A percentile compares a stretch with the other conserved stretches of the same genome.
phyloP scores from a whole-genome alignment of 1,140 invertebrate species.

The Euura saliciscinereae region DNA sequence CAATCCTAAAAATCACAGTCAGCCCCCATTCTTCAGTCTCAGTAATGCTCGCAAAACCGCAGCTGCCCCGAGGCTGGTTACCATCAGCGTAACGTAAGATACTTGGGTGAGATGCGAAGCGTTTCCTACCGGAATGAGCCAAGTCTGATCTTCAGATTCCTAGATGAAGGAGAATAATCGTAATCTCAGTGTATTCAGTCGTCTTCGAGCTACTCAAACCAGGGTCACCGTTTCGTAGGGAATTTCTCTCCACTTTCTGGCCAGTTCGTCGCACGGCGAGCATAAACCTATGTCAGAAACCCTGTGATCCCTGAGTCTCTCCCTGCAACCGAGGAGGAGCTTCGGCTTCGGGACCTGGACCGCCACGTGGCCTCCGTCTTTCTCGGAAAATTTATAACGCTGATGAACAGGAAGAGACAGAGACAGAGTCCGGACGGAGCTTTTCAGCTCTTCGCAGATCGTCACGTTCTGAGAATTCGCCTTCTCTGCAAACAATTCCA shows the following conservation, averaged over 20 bases:
- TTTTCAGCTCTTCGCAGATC: constrained; percentile 37
- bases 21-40: not conserved
- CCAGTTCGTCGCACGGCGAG: constrained; percentile 36
- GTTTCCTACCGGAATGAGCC: constrained; percentile 48
- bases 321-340: constrained; percentile 48
- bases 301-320: constrained; percentile 40
- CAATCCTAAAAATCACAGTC: no score
- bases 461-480: constrained; percentile 45
- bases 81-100: constrained; percentile 33
- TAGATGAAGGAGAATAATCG: constrained; percentile 29
- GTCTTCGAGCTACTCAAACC: constrained; percentile 4
- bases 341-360: constrained; percentile 37
- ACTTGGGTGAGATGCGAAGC: constrained; percentile 24
- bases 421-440: constrained; percentile 26
- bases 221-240: constrained; percentile 39
- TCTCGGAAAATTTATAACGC: constrained; percentile 47
- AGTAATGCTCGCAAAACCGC: constrained; percentile 25
- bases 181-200: constrained; percentile 14
- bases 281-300: constrained; percentile 46
- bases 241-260: constrained; percentile 48
- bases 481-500: constrained; percentile 51
- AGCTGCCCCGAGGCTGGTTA: constrained; percentile 32
- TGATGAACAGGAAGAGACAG: constrained; percentile 51
- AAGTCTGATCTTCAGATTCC: constrained; percentile 37
- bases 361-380: constrained; percentile 34